Evolutionary conservation across 2,797 vertebrate species (phyloP), one percentile per base, ranked within the genome.

Genomic region (Craterocephalus amniculus): DNA sequence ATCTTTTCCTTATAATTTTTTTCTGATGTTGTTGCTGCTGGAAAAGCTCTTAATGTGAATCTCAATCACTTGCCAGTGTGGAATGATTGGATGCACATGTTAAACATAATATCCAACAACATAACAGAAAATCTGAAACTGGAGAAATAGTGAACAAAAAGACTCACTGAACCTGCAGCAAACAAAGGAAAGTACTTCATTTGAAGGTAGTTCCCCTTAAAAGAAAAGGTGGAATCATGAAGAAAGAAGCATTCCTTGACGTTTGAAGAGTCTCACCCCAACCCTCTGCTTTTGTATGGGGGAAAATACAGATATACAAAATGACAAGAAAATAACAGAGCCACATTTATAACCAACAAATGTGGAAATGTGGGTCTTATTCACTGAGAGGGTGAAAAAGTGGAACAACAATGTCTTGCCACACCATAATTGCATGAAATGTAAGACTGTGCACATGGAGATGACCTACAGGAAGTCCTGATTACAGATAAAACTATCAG

Each of bases 211-310:
- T 67, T 24, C 70, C 65, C 26, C 76, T 79, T 34, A 67, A 79
- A 38, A 72, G 34, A 68, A 74, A 75, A 81, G 31, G 43, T 70
- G 35, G 66, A 67, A 63, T 32, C 45, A 51, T 70, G 36, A 78
- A 64, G 56, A 87, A 78, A 71, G 68, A 45, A 77, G 67, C 76
- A 67, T 74, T 63, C 73, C 72, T 60, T 88, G 79, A 78, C 81
- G 82, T 87, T 79, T 24, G 59, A 85, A 84, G 76, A 78, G 63
- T 72, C 43, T 80, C 4, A 20, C 57, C 54, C 70, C 38, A 81
- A 87, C 89, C 84, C 88, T 87, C 80, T 45, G 31, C 14, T 69
- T 56, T 67, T 72, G 34, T 68, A 43, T 31, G 38, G 49, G 57
- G 56, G 52, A 62, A 22, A 52, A 51, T 58, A 48, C 49, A 49